Percentiles rank a stretch among this genome's conserved stretches.
phyloP scores from a whole-genome alignment of 1,140 invertebrate species.

The Ylistrum balloti region DNA sequence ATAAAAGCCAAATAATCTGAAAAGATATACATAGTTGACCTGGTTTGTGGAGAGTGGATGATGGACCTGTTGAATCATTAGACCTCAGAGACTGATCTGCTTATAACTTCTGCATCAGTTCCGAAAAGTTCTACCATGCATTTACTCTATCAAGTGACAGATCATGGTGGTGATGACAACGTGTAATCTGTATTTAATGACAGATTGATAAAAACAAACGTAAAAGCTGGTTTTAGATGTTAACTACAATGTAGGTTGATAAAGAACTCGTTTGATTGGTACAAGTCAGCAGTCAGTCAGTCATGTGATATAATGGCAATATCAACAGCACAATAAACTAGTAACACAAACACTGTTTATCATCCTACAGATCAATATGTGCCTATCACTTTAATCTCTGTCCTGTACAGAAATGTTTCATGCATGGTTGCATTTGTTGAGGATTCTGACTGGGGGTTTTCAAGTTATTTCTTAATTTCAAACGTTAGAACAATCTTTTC shows the following conservation, averaged over 20 bases:
- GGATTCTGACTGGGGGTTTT: background rate
- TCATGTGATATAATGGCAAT: constrained; percentile 3
- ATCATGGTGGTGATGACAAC: background rate
- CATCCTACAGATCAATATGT: background rate
- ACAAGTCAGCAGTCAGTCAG: constrained; percentile 22
- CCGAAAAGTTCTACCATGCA: background rate
- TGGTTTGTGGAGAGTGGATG: background rate
- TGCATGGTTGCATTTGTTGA: constrained; percentile 3
- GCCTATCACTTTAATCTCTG: constrained; percentile 1
- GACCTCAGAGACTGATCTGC: background rate
- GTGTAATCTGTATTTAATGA: constrained; percentile 5
- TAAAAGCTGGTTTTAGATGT: constrained; percentile 1
- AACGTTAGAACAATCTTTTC: background rate
- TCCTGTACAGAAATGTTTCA: background rate
- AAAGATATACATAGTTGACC: background rate
- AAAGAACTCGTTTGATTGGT: background rate
- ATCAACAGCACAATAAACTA: constrained; percentile 1
- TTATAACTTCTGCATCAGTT: background rate
- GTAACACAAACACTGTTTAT: background rate
- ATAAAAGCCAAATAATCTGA: background rate
- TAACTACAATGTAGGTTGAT: background rate
- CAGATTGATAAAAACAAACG: background rate
- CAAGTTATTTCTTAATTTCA: constrained; percentile 23
- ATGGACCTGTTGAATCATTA: background rate
- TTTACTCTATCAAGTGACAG: background rate